Conservation (phyloP, 2,113 vertebrate genomes). For the Dipodomys merriami region DNA sequence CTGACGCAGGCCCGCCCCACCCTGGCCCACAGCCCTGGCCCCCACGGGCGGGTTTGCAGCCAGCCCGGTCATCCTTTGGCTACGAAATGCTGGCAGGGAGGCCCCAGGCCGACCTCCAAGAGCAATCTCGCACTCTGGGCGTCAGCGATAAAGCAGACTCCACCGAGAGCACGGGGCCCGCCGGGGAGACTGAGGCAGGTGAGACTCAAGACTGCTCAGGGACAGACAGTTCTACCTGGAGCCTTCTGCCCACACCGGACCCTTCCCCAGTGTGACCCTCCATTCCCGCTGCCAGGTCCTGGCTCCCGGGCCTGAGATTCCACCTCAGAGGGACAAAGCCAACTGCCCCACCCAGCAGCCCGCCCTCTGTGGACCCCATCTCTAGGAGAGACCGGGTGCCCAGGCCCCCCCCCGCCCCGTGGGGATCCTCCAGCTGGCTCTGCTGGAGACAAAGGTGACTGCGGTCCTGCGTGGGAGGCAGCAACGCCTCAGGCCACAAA, state of each 20-base stretch:
- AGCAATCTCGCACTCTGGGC: neutral
- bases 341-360: too few relatives aligned
- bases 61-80: neutral
- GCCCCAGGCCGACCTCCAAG: neutral
- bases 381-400: too few relatives aligned
- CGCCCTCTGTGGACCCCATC: too few relatives aligned
- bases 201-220: neutral
- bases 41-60: neutral
- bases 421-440: too few relatives aligned
- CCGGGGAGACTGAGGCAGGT: neutral
- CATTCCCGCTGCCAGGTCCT: too few relatives aligned
- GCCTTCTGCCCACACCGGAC: too few relatives aligned
- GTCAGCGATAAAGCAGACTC: neutral
- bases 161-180: neutral
- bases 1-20: neutral
- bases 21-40: slow-evolving; percentile 16
- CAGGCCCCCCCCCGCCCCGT: too few relatives aligned
- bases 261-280: too few relatives aligned
- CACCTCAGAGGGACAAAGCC: too few relatives aligned
- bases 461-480: too few relatives aligned
- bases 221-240: neutral
- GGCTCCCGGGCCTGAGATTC: too few relatives aligned
- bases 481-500: neutral
- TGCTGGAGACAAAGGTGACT: too few relatives aligned
- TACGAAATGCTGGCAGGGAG: neutral